These are phyloP conservation scores for Argynnis bischoffii DNA, from an alignment of 2,888 invertebrate species.

Conservation along the genomic window DNA sequence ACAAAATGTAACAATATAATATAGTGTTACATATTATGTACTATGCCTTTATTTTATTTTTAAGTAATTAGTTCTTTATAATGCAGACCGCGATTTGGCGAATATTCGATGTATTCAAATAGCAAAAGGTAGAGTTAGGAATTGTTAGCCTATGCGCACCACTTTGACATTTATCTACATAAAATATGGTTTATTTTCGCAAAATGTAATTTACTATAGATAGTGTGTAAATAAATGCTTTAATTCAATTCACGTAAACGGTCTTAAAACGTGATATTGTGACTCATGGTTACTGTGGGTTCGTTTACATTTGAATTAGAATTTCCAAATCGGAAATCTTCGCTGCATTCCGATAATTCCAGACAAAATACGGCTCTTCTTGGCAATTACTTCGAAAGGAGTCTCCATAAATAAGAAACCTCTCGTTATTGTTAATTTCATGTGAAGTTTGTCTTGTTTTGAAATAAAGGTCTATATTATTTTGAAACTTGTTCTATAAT, in stretches of 20 bases:
- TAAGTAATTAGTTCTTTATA: slow-evolving; percentile 40
- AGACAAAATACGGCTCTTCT: neutral
- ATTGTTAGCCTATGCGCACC: neutral
- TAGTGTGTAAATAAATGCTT: slow-evolving; percentile 31
- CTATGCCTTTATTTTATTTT: slow-evolving; percentile 17
- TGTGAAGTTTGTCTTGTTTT: too few species aligned
- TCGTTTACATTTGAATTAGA: slow-evolving; percentile 41
- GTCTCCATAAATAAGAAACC: too few species aligned
- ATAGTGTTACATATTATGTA: neutral
- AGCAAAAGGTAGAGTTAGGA: slow-evolving; percentile 22
- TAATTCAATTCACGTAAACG: slow-evolving; percentile 45
- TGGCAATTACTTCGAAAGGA: neutral
- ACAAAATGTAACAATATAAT: neutral
- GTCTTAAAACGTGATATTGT: slow-evolving; percentile 42
- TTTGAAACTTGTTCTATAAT: too few species aligned
- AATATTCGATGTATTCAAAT: slow-evolving; percentile 43
- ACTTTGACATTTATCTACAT: slow-evolving; percentile 23
- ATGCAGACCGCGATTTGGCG: slow-evolving; percentile 46
- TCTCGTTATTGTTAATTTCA: too few species aligned
- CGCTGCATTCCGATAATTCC: neutral
- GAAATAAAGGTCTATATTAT: too few species aligned
- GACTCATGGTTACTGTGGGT: slow-evolving; percentile 43
- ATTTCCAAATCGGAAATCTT: neutral
- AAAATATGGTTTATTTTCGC: slow-evolving; percentile 23
- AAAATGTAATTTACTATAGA: slow-evolving; percentile 1